phyloP scores from a whole-genome alignment of 2,113 vertebrate species.

The Promerops cafer region DNA sequence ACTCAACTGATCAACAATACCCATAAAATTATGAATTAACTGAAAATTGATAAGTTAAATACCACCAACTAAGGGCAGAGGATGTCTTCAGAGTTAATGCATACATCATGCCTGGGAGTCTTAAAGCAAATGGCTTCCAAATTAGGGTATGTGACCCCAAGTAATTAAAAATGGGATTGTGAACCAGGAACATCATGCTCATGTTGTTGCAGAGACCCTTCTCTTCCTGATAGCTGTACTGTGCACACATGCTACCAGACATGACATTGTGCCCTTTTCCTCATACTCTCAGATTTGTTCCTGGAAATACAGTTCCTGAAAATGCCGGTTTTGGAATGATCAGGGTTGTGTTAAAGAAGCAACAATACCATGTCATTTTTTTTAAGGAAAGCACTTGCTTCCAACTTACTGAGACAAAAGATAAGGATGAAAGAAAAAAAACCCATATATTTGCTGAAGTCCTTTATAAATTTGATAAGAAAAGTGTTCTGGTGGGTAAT shows the following conservation, averaged over 20 bases:
- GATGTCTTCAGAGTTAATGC: neutral
- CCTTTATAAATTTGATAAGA: neutral
- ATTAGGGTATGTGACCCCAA: neutral
- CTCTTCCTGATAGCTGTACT: neutral
- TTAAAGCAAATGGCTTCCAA: neutral
- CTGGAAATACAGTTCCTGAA: neutral
- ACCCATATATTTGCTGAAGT: neutral
- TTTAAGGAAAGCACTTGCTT: neutral
- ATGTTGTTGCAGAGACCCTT: fast-evolving
- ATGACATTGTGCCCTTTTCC: neutral
- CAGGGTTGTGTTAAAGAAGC: neutral
- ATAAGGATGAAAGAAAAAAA: neutral
- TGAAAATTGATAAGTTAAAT: neutral
- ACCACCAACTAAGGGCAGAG: neutral
- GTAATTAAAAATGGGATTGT: neutral
- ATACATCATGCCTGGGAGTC: neutral
- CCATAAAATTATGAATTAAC: neutral
- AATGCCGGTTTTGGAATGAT: neutral
- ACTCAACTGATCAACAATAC: neutral
- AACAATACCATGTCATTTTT: neutral
- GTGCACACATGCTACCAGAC: neutral
- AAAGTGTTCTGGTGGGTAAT: neutral
- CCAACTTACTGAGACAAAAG: neutral
- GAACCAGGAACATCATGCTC: neutral
- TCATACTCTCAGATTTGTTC: neutral